Evolutionary conservation across 2,888 invertebrate species (phyloP).

Genomic region (Microchrysa polita): DNA sequence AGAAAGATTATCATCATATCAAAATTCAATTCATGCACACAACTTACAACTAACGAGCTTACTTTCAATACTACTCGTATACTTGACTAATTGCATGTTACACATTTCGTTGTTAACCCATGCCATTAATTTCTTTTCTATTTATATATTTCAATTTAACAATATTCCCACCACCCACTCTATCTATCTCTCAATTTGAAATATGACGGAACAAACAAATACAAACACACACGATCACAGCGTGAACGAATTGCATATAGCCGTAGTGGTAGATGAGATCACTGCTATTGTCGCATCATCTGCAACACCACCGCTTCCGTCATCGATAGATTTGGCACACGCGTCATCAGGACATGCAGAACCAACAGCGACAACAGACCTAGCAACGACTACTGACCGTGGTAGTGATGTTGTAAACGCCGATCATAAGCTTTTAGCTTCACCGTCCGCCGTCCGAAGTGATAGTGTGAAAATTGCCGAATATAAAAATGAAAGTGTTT

Average conservation of each 20-base stretch:
- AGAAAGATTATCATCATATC: conserved; percentile 40
- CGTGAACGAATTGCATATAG: conserved; percentile 23
- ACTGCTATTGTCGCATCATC: conserved; percentile 53
- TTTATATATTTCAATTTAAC: neutral
- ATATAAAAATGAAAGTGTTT: conserved; percentile 17
- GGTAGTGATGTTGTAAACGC: neutral
- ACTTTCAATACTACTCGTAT: conserved; percentile 12
- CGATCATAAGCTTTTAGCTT: neutral
- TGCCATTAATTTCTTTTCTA: neutral
- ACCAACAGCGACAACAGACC: conserved; percentile 1
- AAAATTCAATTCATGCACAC: conserved; percentile 40
- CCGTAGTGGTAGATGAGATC: neutral
- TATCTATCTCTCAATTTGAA: conserved; percentile 33
- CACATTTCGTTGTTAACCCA: neutral
- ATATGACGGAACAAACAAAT: conserved; percentile 22
- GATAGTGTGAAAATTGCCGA: neutral
- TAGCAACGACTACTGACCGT: conserved; percentile 7
- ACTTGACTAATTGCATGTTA: conserved; percentile 27
- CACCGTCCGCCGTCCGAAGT: conserved; percentile 5
- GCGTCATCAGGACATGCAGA: conserved; percentile 26
- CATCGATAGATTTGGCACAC: conserved; percentile 49
- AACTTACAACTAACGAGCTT: conserved; percentile 36
- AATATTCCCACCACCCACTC: conserved; percentile 21
- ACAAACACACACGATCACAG: conserved; percentile 12
- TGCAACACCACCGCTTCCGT: conserved; percentile 49